These are phyloP conservation scores for Mastomys natalensis DNA, from an alignment of 2,113 vertebrate species.

Conservation along the genomic window DNA sequence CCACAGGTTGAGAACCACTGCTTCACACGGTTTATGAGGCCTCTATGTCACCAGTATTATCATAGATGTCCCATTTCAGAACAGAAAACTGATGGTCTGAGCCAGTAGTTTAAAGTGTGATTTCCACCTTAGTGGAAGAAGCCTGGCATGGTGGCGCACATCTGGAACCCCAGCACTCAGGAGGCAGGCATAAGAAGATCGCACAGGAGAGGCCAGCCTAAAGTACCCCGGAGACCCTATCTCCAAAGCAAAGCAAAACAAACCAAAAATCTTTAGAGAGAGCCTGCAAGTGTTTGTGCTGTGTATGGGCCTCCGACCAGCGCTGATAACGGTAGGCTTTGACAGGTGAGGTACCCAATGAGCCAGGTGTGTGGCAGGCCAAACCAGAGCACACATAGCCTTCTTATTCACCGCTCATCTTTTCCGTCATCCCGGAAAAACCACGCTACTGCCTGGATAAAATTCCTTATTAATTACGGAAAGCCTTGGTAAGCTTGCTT, in stretches of 20 bases:
- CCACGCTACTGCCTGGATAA: slow-evolving; percentile 12
- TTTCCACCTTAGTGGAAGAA: not conserved
- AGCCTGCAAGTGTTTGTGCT: not conserved
- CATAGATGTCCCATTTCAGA: not conserved
- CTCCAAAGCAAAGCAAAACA: not conserved
- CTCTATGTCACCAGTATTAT: not conserved
- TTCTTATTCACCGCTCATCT: slow-evolving; percentile 24
- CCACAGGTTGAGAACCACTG: not conserved
- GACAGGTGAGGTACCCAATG: not conserved
- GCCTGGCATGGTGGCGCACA: not conserved
- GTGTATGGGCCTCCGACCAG: not conserved
- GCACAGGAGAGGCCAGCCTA: not conserved
- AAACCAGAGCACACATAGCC: not conserved
- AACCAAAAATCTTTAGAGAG: not conserved
- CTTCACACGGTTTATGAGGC: not conserved
- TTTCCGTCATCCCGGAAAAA: slow-evolving; percentile 29
- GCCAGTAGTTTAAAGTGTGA: not conserved
- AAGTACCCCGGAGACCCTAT: not conserved
- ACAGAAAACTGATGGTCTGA: not conserved
- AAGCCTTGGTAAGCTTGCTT: slow-evolving; percentile 37
- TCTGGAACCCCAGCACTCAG: not conserved
- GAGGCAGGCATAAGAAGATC: not conserved
- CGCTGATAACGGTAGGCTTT: not conserved
- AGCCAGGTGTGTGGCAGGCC: not conserved
- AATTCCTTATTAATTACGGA: slow-evolving; percentile 51